phyloP scores from a whole-genome alignment of 1,140 invertebrate genomes.

The Teleopsis dalmanni region DNA sequence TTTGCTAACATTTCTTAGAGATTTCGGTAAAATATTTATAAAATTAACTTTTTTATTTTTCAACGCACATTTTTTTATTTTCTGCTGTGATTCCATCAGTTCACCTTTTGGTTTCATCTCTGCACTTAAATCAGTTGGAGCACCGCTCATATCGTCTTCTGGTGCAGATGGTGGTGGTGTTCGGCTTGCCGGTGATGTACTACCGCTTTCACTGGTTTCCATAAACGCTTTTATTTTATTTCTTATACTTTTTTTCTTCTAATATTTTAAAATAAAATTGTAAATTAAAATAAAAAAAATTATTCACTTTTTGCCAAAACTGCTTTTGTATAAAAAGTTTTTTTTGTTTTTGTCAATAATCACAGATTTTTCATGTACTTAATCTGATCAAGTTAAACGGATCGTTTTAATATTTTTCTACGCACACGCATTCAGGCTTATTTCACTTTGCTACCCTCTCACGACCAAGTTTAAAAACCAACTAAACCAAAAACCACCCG shows the following conservation, averaged over 20 bases:
- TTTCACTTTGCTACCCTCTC: constrained; percentile 34
- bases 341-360: no score
- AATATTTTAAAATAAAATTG: constrained; percentile 2
- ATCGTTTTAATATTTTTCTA: no score
- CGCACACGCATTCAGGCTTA: no score
- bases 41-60: neutral
- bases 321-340: neutral
- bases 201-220: constrained; percentile 1
- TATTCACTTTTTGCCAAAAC: neutral
- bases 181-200: neutral
- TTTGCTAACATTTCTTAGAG: neutral
- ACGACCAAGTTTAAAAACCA: constrained; percentile 43
- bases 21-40: neutral
- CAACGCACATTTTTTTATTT: constrained; percentile 39
- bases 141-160: no score
- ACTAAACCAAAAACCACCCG: constrained; percentile 31
- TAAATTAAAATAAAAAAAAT: no score
- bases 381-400: no score
- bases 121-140: no score
- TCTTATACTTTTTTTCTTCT: neutral
- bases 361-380: no score
- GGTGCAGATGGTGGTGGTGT: constrained; percentile 7
- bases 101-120: no score
- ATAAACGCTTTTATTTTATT: constrained; percentile 1
- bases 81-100: no score